A percentile compares a stretch with the other conserved stretches of the same genome.
These are phyloP conservation scores for Leptinotarsa tumamoca DNA, from an alignment of 2,888 invertebrate genomes.

Conservation along the genomic window DNA sequence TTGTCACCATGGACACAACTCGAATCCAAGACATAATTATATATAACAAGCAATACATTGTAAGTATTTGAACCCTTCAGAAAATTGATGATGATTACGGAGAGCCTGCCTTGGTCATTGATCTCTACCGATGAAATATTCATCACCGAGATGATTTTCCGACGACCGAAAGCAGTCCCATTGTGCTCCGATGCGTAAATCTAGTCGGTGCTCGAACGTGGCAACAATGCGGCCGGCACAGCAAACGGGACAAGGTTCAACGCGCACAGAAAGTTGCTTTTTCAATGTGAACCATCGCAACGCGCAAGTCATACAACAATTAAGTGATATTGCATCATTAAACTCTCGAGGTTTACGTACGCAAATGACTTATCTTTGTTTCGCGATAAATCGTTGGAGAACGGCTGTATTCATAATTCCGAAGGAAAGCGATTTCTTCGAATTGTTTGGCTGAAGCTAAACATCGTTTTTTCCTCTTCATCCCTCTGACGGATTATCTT, in stretches of 20 bases:
- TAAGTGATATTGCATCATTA: conserved; percentile 42
- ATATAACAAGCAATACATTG: too few species aligned
- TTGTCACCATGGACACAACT: too few species aligned
- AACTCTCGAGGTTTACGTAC: conserved; percentile 26
- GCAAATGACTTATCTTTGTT: conserved; percentile 34
- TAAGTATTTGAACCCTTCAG: too few species aligned
- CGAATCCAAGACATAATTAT: too few species aligned
- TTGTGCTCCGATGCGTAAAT: conserved; percentile 3
- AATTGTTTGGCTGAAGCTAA: neutral
- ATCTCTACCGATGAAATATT: neutral
- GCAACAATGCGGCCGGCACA: conserved; percentile 34
- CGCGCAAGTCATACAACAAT: conserved; percentile 39
- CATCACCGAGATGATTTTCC: neutral
- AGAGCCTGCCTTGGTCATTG: neutral
- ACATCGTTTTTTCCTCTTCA: too few species aligned
- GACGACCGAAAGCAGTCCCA: conserved; percentile 9
- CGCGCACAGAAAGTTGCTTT: conserved; percentile 49
- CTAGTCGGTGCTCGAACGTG: conserved; percentile 2
- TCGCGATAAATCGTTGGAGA: conserved; percentile 8
- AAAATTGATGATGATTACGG: neutral
- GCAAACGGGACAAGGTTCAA: conserved; percentile 51
- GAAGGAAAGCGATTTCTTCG: neutral
- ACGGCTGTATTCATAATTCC: neutral
- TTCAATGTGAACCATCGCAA: conserved; percentile 41
- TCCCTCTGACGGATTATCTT: too few species aligned